Evolutionary conservation across 2,888 invertebrate genomes (phyloP), one percentile per base, ranked within the genome.

Genomic region (Mesodorylaimus sp.): DNA sequence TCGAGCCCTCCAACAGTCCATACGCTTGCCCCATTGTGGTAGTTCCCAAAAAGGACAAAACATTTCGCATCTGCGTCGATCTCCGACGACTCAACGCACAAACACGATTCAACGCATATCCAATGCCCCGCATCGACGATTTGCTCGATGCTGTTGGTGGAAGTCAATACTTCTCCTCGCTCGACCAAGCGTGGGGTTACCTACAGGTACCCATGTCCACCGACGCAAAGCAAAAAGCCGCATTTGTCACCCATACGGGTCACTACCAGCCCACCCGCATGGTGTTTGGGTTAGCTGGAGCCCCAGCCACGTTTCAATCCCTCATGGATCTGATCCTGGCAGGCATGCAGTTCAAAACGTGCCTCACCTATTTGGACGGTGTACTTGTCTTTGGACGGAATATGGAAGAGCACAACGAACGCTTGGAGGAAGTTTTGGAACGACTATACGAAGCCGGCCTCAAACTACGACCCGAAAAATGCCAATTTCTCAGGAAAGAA

Each of bases 391-490:
- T 42, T 13, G 37, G 43, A 7, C 19, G 27, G 21, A 49, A 45
- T 3, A 50, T 37, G 16, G 52, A 57, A 0, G 2, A 51, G 13
- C 56, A 58, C 41, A 7, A 43, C 1, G 5, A 19, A 1, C 23
- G 48, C 1, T 28, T 58, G 1, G 28, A n/a, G n/a, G n/a, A 46
- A 37, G 57, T 56, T 21, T 50, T 58, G 16, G 28, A 41, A 2
- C 36, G 57, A 1, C 24, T 55, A 10, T 16, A 25, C 3, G 1
- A 39, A 16, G 50, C 50, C 2, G 38, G 28, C 1, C 47, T 55
- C 10, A 55, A 52, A 32, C 37, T 57, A n/a, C 52, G 51, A 45
- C 44, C 54, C 1, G 16, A 25, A n/a, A 56, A 56, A 36, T 56
- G 56, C 26, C 10, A 47, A 10, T 45, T 56, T 21, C 37, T 45